Evolutionary conservation across 2,888 invertebrate species (phyloP), one percentile per base, ranked within the genome.

Genomic region (Rapana venosa): DNA sequence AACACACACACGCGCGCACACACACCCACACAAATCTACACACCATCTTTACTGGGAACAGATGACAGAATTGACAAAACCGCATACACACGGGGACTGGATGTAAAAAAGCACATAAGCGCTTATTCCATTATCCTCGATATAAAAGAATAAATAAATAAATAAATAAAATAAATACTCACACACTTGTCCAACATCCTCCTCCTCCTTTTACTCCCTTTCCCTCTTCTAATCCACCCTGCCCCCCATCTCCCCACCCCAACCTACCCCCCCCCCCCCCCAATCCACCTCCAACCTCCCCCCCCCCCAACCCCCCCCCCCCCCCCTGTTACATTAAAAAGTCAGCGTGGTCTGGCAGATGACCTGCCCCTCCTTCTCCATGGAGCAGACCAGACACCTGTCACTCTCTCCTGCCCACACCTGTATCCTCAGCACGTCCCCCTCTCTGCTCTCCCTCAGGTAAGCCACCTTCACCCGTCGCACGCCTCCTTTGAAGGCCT

Each of bases 381-480:
- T 56, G 32, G 91, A 91, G 87, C 91, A 90, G 47, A 90, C 74
- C 32, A 92, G 77, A 22, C 70, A 83, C 47, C 86, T 88, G 32
- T 90, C 84, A 35, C 81, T 58, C 32, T 58, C 77, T 15, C 90
- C 90, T 11, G 61, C 92, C 95, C 95, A 95, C 17, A 93, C 90
- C 74, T 92, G 91, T 0, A 95, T 92, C 58, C 92, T 90, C 30
- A 95, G 87, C 0, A 91, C 85, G 85, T 95, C 95, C 8, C 93
- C 94, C 47, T 94, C 94, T 30, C 92, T 86, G 90, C 94, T 93
- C 89, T 95, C 95, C 13, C 94, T 94, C 36, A 92, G 90, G 88
- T 93, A 95, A 83, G 93, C 91, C 22, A 94, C 90, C 58, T 94
- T 93, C 90, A 95, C 92, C 26, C 92, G 88, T 36, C 93, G 92